Evolutionary conservation across 2,888 invertebrate species (phyloP).

Genomic region (Apeira syringaria): DNA sequence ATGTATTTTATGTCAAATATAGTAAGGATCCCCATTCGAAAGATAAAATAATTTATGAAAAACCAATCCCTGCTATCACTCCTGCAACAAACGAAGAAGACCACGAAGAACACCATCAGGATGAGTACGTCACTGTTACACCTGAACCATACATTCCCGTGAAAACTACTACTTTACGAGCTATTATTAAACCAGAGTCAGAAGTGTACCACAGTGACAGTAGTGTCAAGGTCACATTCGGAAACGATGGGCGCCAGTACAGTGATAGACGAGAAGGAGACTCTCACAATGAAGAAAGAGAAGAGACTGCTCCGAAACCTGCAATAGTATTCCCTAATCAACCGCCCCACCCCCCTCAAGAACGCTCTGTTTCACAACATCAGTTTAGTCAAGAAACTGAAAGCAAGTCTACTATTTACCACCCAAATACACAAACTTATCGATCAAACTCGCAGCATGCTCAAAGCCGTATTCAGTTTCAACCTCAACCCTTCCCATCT

Average conservation of each 20-base stretch:
- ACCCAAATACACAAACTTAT: slow-evolving; percentile 49
- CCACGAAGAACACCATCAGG: slow-evolving; percentile 69
- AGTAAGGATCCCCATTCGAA: slow-evolving; percentile 91
- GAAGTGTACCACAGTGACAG: slow-evolving; percentile 92
- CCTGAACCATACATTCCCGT: slow-evolving; percentile 82
- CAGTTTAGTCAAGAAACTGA: slow-evolving; percentile 47
- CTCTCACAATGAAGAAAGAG: slow-evolving; percentile 65
- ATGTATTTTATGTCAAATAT: slow-evolving; percentile 96
- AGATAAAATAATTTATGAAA: slow-evolving; percentile 90
- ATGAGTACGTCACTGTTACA: slow-evolving; percentile 82
- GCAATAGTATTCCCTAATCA: slow-evolving; percentile 82
- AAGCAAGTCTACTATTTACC: slow-evolving; percentile 45
- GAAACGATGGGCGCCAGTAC: slow-evolving; percentile 83
- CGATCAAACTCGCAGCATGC: slow-evolving; percentile 59
- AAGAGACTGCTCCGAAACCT: slow-evolving; percentile 86
- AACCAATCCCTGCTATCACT: slow-evolving; percentile 91
- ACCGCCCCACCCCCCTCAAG: slow-evolving; percentile 51
- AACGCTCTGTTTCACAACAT: slow-evolving; percentile 57
- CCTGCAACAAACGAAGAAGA: slow-evolving; percentile 87
- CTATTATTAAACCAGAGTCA: slow-evolving; percentile 94
- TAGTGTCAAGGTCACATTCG: slow-evolving; percentile 92
- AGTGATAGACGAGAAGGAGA: slow-evolving; percentile 62
- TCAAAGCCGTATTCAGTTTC: slow-evolving; percentile 75
- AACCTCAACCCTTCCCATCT: slow-evolving; percentile 64
- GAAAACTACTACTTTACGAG: slow-evolving; percentile 90